Percentiles rank a stretch among this genome's conserved stretches.
phyloP scores from a whole-genome alignment of 2,888 invertebrate species.

The Heteropelma amictum region DNA sequence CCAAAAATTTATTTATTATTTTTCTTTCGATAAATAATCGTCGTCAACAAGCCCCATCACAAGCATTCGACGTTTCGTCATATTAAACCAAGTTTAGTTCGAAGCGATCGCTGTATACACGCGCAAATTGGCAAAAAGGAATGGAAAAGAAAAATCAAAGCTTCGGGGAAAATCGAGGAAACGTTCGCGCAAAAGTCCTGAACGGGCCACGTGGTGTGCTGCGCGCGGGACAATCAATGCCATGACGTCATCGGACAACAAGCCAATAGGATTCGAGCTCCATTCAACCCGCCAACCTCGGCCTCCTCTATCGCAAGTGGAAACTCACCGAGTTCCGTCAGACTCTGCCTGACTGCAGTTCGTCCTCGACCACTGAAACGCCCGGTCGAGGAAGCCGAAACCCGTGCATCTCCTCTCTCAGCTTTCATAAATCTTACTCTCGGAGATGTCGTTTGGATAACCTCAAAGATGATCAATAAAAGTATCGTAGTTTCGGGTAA shows the following conservation, averaged over 20 bases:
- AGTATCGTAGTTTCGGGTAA: neutral
- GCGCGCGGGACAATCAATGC: slow-evolving; percentile 85
- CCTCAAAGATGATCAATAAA: neutral
- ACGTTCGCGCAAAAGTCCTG: slow-evolving; percentile 48
- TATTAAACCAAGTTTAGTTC: neutral
- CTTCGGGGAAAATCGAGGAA: slow-evolving; percentile 42
- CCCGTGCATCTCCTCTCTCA: slow-evolving; percentile 16
- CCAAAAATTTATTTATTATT: too few species aligned
- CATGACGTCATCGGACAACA: slow-evolving; percentile 84
- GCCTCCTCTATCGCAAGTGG: slow-evolving; percentile 67
- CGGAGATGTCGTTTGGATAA: neutral
- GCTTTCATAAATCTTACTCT: neutral
- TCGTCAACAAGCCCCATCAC: too few species aligned
- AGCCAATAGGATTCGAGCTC: slow-evolving; percentile 83
- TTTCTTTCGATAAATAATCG: too few species aligned
- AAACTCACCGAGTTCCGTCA: slow-evolving; percentile 74
- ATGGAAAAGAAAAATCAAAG: slow-evolving; percentile 24
- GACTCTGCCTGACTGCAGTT: slow-evolving; percentile 77
- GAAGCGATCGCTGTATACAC: neutral
- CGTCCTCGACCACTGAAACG: slow-evolving; percentile 75
- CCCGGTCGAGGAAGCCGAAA: slow-evolving; percentile 54
- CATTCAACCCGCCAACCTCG: slow-evolving; percentile 82
- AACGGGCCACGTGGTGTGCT: slow-evolving; percentile 77
- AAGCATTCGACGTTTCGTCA: neutral
- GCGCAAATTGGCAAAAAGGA: neutral